Conservation (phyloP, 2,797 vertebrate genomes). For the Cygnus olor region DNA sequence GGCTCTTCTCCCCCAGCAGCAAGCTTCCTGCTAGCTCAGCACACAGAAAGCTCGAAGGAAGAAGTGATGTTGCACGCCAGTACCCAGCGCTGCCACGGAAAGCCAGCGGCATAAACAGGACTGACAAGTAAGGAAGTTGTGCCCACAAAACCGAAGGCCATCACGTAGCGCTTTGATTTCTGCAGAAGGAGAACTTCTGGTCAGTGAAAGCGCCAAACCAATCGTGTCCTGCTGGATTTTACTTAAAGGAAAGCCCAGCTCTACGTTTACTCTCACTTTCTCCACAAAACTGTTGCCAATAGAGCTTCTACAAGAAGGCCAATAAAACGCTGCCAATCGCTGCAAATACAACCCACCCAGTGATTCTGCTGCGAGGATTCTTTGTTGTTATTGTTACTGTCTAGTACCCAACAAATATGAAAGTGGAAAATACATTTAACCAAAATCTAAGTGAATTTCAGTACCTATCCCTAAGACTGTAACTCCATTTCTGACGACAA, state of each 20-base stretch:
- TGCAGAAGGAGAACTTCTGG: not conserved
- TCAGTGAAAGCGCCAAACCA: not conserved
- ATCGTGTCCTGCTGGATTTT: not conserved
- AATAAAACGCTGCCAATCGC: not conserved
- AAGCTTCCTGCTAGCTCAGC: not conserved
- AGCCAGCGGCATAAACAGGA: not conserved
- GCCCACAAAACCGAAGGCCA: not conserved
- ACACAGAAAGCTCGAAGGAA: not conserved
- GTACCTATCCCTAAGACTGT: not conserved
- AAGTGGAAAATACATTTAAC: not conserved
- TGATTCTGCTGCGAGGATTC: rapidly evolving
- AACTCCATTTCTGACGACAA: not conserved
- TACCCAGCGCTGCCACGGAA: not conserved
- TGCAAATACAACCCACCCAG: not conserved
- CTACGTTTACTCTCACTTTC: not conserved
- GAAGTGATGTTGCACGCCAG: not conserved
- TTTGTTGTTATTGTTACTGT: not conserved
- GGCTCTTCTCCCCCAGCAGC: not conserved
- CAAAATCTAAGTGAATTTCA: not conserved
- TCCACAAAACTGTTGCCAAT: not conserved
- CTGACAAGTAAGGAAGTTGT: not conserved
- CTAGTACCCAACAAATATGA: not conserved
- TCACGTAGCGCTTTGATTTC: not conserved
- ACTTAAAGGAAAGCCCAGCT: not conserved
- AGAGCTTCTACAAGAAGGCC: not conserved